phyloP scores from a whole-genome alignment of 2,113 vertebrate species.

The Piprites chloris region DNA sequence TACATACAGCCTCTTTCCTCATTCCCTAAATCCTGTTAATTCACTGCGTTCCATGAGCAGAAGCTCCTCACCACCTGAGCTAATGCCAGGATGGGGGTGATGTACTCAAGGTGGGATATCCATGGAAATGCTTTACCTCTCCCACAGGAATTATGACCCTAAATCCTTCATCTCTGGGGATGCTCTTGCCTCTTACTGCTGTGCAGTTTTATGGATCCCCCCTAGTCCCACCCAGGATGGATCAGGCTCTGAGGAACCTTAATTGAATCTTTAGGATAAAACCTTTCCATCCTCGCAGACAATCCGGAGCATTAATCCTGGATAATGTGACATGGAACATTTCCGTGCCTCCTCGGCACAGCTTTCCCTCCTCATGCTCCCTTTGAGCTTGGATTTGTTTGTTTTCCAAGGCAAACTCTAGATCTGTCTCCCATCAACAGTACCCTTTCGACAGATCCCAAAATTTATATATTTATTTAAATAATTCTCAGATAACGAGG shows the following conservation, averaged over 20 bases:
- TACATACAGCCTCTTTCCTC: neutral
- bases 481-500: neutral
- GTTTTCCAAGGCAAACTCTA: neutral
- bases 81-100: neutral
- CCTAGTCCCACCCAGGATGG: neutral
- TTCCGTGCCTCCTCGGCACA: neutral
- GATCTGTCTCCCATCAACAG: neutral
- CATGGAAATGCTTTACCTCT: neutral
- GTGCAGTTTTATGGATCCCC: neutral
- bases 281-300: neutral
- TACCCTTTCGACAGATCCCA: neutral
- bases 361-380: neutral
- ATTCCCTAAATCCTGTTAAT: neutral
- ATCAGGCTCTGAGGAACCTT: neutral
- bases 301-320: neutral
- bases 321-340: neutral
- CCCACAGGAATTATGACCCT: neutral
- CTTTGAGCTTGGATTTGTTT: neutral
- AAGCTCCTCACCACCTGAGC: fast-evolving
- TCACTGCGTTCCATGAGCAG: neutral
- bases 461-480: neutral
- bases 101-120: neutral
- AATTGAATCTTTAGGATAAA: conserved; percentile 20
- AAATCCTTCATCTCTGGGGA: too few species aligned
- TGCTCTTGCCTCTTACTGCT: too few species aligned